Evolutionary conservation across 2,888 invertebrate species (phyloP).

Genomic region (Emmelina monodactyla): DNA sequence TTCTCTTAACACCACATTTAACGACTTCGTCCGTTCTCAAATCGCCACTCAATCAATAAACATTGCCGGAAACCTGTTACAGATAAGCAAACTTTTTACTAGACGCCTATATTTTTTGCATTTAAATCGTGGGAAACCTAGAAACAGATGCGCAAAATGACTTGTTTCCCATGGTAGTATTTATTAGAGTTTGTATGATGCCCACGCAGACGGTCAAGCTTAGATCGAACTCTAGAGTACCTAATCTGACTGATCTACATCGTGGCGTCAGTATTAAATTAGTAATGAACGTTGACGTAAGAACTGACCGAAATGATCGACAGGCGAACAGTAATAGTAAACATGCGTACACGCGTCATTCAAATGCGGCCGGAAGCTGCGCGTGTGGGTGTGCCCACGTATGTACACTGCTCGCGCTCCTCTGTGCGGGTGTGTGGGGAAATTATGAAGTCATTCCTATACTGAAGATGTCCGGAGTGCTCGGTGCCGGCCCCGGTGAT

Average conservation of each 20-base stretch:
- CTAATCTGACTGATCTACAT: too few relatives aligned
- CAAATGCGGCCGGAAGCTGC: conserved; percentile 37
- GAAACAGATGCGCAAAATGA: not conserved
- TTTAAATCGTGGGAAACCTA: not conserved
- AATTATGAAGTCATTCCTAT: conserved; percentile 49
- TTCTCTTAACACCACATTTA: conserved; percentile 7
- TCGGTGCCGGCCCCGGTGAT: conserved; percentile 19
- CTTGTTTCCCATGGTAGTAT: too few relatives aligned
- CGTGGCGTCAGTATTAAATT: not conserved
- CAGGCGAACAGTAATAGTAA: conserved; percentile 43
- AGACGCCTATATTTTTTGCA: too few relatives aligned
- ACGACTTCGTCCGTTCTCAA: conserved; percentile 22
- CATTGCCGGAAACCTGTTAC: conserved; percentile 21
- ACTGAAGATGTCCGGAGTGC: conserved; percentile 27
- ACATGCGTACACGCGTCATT: conserved; percentile 57
- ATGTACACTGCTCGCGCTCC: conserved; percentile 1
- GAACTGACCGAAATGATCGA: conserved; percentile 42
- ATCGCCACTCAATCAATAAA: conserved; percentile 7
- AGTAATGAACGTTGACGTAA: conserved; percentile 32
- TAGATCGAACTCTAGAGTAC: too few relatives aligned
- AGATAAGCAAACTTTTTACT: not conserved
- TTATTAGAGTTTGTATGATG: too few relatives aligned
- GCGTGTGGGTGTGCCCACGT: conserved; percentile 23
- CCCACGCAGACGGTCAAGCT: too few relatives aligned
- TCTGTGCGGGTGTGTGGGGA: conserved; percentile 25